Conservation (phyloP, 2,113 vertebrate species). For the Riparia riparia region DNA sequence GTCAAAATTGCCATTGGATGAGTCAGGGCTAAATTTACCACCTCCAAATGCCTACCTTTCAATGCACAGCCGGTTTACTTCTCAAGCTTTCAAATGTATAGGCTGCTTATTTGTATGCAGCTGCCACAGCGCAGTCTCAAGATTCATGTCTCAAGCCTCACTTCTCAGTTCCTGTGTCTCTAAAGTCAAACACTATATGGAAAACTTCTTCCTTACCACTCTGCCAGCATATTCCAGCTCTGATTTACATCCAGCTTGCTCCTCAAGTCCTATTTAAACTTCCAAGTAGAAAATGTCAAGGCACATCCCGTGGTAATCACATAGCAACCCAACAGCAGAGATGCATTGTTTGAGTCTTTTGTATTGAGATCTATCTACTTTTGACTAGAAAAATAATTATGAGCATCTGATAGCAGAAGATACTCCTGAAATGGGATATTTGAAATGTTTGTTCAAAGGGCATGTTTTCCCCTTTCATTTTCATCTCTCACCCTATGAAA, state of each 20-base stretch:
- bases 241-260: background rate
- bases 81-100: conserved; percentile 63
- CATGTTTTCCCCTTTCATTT: background rate
- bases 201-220: background rate
- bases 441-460: background rate
- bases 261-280: background rate
- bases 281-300: background rate
- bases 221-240: background rate
- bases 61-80: conserved; percentile 59
- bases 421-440: background rate
- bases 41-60: conserved; percentile 70
- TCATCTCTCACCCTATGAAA: background rate
- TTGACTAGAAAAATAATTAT: background rate
- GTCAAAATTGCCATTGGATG: conserved; percentile 68
- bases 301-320: background rate
- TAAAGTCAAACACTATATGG: background rate
- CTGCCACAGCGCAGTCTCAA: conserved; percentile 6
- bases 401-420: background rate
- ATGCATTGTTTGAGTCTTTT: background rate
- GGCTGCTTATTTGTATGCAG: conserved; percentile 51
- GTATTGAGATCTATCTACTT: background rate
- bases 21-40: conserved; percentile 72
- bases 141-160: background rate
- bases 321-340: background rate
- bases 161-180: background rate